Evolutionary conservation across 2,113 vertebrate species (phyloP).

Genomic region (Lichenostomus cassidix): DNA sequence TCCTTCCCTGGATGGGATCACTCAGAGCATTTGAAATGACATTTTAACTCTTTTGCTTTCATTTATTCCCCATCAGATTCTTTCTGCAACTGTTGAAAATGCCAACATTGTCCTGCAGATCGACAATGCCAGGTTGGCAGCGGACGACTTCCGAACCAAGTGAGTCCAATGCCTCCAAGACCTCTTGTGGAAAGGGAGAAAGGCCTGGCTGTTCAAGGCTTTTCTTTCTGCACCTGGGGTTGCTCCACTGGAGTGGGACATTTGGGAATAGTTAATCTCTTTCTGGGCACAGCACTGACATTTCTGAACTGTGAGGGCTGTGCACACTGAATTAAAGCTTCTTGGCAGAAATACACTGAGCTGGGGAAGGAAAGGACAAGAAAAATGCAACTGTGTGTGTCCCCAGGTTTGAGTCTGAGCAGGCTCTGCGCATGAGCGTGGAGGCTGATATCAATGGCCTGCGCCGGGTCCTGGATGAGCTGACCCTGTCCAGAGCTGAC

Average conservation of each 20-base stretch:
- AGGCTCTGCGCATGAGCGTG: constrained; percentile 81
- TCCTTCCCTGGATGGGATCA: neutral
- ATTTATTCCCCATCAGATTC: constrained; percentile 19
- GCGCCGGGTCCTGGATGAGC: constrained; percentile 84
- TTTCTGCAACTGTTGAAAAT: constrained; percentile 55
- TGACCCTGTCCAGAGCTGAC: constrained; percentile 81
- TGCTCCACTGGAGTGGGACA: neutral
- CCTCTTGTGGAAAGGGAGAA: neutral
- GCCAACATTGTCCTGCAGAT: constrained; percentile 62
- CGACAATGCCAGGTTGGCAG: constrained; percentile 65
- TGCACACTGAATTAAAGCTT: neutral
- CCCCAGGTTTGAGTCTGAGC: constrained; percentile 83
- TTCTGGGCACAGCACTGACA: neutral
- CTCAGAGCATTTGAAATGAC: rapidly evolving
- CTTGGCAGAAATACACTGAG: neutral
- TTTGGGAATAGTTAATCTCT: neutral
- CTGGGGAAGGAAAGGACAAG: neutral
- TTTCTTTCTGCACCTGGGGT: neutral
- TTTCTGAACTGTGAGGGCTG: neutral
- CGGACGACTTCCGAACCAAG: constrained; percentile 67
- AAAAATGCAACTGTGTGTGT: neutral
- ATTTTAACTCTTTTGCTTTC: neutral
- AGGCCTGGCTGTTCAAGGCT: neutral
- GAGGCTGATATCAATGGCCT: constrained; percentile 84
- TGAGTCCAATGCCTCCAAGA: neutral